Percentiles rank a stretch among this genome's conserved stretches.
Evolutionary conservation across 2,797 vertebrate genomes (phyloP).

Genomic region (Spondyliosoma cantharus): DNA sequence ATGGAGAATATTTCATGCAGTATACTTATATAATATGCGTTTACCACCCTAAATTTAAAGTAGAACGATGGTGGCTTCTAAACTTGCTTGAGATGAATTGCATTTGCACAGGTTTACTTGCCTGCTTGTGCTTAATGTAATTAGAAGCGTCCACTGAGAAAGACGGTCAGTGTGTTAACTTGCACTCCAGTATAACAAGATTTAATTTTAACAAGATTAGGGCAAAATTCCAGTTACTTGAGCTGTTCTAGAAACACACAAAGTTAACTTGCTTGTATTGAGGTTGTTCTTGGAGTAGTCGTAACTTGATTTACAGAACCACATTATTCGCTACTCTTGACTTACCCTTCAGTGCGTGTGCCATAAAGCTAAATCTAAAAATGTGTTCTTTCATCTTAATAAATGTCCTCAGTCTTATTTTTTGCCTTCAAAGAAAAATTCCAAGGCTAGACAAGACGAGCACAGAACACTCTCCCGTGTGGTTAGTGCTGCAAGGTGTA

Average conservation of each 20-base stretch:
- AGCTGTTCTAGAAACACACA: not conserved
- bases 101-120: not conserved
- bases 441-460: no score
- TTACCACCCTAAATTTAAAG: not conserved
- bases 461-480: not conserved
- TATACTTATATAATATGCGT: not conserved
- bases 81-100: no score
- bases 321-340: not conserved
- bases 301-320: constrained; percentile 3
- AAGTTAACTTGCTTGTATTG: not conserved
- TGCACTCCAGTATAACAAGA: constrained; percentile 1
- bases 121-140: constrained; percentile 1
- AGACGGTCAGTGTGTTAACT: not conserved
- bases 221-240: constrained; percentile 15
- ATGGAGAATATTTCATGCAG: not conserved
- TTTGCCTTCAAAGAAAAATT: not conserved
- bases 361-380: not conserved
- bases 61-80: no score
- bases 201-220: constrained; percentile 23
- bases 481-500: not conserved
- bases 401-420: not conserved
- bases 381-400: not conserved
- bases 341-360: not conserved
- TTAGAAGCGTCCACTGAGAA: not conserved
- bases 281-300: not conserved